Evolutionary conservation across 2,888 invertebrate genomes (phyloP).

Genomic region (Drosophila ustulata): DNA sequence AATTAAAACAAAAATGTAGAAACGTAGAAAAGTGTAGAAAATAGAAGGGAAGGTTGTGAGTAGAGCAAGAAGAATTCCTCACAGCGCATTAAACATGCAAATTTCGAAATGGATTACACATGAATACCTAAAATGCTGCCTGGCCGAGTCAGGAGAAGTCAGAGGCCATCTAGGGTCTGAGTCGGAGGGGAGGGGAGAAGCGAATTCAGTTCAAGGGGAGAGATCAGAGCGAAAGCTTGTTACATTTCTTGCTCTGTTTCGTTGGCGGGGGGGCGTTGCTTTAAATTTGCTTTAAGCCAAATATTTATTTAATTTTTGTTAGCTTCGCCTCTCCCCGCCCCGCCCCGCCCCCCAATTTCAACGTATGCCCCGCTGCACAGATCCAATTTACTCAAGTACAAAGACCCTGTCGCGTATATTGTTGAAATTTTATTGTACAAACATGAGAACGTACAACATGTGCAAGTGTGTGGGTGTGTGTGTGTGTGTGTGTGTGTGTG

Average conservation of each 20-base stretch:
- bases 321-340: conserved; percentile 28
- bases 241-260: conserved; percentile 14
- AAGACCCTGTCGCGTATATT: conserved; percentile 79
- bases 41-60: background rate
- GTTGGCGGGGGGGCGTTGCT: conserved; percentile 35
- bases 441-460: conserved; percentile 64
- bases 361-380: conserved; percentile 62
- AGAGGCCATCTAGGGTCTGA: conserved; percentile 5
- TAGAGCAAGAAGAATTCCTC: conserved; percentile 34
- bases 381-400: conserved; percentile 81
- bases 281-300: conserved; percentile 67
- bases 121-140: conserved; percentile 56
- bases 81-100: conserved; percentile 70
- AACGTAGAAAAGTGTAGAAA: background rate
- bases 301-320: conserved; percentile 78
- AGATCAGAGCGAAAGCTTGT: conserved; percentile 1
- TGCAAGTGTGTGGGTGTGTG: conserved; percentile 23
- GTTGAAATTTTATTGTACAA: conserved; percentile 79
- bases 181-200: background rate
- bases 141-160: conserved; percentile 19
- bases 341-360: background rate
- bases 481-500: conserved; percentile 28
- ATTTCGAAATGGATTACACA: conserved; percentile 69
- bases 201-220: background rate
- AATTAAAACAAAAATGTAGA: conserved; percentile 5